Evolutionary conservation across 2,113 vertebrate species (phyloP).

Genomic region (Eurypyga helias): DNA sequence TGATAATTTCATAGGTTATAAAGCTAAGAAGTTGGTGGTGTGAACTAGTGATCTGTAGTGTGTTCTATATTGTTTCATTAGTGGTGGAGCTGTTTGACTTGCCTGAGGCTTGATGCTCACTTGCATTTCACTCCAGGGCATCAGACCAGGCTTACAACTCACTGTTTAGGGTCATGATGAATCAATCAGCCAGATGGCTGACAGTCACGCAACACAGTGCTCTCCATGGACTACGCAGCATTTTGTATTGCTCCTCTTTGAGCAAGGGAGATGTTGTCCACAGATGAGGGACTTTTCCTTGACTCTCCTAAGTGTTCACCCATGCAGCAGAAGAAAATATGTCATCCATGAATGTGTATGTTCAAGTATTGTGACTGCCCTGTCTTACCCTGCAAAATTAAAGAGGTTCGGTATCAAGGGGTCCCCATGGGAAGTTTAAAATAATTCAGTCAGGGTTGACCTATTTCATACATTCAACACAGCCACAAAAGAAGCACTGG

Average conservation of each 20-base stretch:
- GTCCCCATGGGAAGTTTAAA: slow-evolving; percentile 8
- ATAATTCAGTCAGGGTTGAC: slow-evolving; percentile 12
- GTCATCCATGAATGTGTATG: background rate
- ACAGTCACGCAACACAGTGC: slow-evolving; percentile 26
- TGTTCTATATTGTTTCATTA: background rate
- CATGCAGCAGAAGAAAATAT: slow-evolving; percentile 41
- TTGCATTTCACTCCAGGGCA: slow-evolving; percentile 10
- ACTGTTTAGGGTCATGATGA: slow-evolving; percentile 4
- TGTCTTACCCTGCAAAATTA: slow-evolving; percentile 25
- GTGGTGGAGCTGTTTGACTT: background rate
- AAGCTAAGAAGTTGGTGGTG: background rate
- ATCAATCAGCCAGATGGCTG: slow-evolving; percentile 30
- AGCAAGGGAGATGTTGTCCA: background rate
- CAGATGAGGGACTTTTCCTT: background rate
- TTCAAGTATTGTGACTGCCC: background rate
- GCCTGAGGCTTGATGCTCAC: background rate
- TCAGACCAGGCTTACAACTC: background rate
- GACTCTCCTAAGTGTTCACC: slow-evolving; percentile 31
- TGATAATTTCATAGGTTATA: background rate
- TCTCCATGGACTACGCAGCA: background rate
- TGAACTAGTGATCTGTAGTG: background rate
- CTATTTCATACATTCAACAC: slow-evolving; percentile 15
- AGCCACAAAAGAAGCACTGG: background rate
- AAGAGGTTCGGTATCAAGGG: slow-evolving; percentile 27
- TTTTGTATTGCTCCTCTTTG: background rate